Percentiles rank a stretch among this genome's conserved stretches.
These are phyloP conservation scores for Chaetops frenatus DNA, from an alignment of 2,113 vertebrate genomes.

Conservation along the genomic window DNA sequence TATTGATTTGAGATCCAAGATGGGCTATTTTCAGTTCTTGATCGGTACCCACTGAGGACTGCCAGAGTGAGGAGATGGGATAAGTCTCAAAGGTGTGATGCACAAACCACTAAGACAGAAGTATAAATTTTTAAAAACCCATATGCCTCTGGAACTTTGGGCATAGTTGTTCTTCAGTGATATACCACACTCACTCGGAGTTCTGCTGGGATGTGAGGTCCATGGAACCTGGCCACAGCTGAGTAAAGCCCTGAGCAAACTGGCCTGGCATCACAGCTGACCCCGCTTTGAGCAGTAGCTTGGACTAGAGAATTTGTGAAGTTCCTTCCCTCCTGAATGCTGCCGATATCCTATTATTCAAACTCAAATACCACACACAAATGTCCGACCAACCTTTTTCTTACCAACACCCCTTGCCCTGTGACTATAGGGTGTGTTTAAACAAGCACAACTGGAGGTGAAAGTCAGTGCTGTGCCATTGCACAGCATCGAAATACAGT, in stretches of 20 bases:
- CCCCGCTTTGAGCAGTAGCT: not conserved
- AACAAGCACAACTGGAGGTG: not conserved
- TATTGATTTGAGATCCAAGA: not conserved
- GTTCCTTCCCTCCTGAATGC: not conserved
- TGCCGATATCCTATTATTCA: not conserved
- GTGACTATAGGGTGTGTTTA: not conserved
- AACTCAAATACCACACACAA: not conserved
- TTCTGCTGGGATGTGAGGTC: not conserved
- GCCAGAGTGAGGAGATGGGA: not conserved
- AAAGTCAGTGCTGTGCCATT: not conserved
- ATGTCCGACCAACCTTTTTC: not conserved
- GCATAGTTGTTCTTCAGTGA: not conserved
- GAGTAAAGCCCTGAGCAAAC: not conserved
- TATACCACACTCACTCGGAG: not conserved
- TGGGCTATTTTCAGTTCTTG: not conserved
- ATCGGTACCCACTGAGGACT: not conserved
- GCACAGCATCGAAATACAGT: not conserved
- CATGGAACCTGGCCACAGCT: not conserved
- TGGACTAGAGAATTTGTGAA: not conserved
- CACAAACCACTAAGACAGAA: not conserved
- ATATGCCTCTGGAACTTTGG: not conserved
- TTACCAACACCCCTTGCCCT: not conserved
- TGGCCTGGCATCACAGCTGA: not conserved
- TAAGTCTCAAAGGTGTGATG: not conserved
- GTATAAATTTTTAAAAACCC: not conserved